Evolutionary conservation across 2,888 invertebrate genomes (phyloP), one percentile per base, ranked within the genome.

Genomic region (Eupithecia inturbata): DNA sequence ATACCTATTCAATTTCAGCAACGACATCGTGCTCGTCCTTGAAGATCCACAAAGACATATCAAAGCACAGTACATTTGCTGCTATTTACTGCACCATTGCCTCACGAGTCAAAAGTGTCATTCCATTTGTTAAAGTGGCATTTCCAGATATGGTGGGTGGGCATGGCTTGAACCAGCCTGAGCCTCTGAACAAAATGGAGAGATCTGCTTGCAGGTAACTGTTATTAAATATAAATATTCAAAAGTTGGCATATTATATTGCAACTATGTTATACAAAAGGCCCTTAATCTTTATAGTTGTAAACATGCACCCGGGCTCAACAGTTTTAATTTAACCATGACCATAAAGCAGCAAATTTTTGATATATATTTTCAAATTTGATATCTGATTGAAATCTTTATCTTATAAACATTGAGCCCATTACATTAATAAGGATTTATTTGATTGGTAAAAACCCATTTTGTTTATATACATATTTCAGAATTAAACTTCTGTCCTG

Each of bases 71-170:
- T 77, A 78, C 91, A 0, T 92, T 92, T 77, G 85, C 86, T 63
- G 80, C 91, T 10, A 92, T 95, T 7, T 96, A 96, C 83, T 94
- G 93, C 68, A 91, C 89, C 10, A 91, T 96, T 76, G 95, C 96
- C 0, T 95, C 95, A 57, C 90, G 93, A 78, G 95, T 96, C 5
- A 92, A 89, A 71, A 96, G 96, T 83, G 95, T 97, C 19, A 95
- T 96, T 75, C 95, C 96, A 9, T 97, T 97, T 87, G 95, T 96
- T 45, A 97, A 97, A 89, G 95, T 97, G 7, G 96, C 97, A 0
- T 97, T 96, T 87, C 97, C 97, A 26, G 97, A 97, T 82, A 92
- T 97, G 90, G 92, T 95, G 80, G 96, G 96, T 0, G 96, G 95
- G 0, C 91, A 95, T 70, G 92, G 95, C 28, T 86, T 90, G 0